Evolutionary conservation across 1,140 invertebrate genomes (phyloP).

Genomic region (Branchinecta lynchi): DNA sequence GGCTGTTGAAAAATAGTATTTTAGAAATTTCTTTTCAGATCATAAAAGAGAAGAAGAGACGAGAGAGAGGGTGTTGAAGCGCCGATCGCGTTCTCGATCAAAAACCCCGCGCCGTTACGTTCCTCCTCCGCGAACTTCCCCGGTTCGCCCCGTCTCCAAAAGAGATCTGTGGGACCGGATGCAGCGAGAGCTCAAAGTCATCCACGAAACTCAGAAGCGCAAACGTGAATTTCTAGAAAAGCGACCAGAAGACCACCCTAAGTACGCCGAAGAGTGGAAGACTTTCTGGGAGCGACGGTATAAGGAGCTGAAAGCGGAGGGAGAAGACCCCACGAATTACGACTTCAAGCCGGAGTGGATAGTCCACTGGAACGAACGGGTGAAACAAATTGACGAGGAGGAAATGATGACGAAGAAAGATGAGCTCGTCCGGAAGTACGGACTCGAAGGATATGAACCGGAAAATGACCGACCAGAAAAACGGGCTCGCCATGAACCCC

Average conservation of each 20-base stretch:
- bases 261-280: conserved; percentile 72
- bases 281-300: conserved; percentile 64
- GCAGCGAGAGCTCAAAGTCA: background rate
- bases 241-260: conserved; percentile 67
- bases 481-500: background rate
- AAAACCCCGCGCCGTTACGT: background rate
- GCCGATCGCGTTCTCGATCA: background rate
- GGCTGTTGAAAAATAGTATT: too few species aligned
- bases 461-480: background rate
- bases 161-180: background rate
- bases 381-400: conserved; percentile 54
- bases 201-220: conserved; percentile 29
- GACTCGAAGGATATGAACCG: conserved; percentile 27
- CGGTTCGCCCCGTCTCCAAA: background rate
- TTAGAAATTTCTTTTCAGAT: too few species aligned
- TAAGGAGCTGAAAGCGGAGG: conserved; percentile 56
- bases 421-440: conserved; percentile 33
- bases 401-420: conserved; percentile 43
- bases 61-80: background rate
- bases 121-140: background rate
- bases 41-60: too few species aligned
- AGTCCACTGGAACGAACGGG: conserved; percentile 56
- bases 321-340: conserved; percentile 54
- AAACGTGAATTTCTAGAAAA: conserved; percentile 54
- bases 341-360: conserved; percentile 79